Evolutionary conservation across 2,113 vertebrate genomes (phyloP).

Genomic region (Circaetus cinerascens): DNA sequence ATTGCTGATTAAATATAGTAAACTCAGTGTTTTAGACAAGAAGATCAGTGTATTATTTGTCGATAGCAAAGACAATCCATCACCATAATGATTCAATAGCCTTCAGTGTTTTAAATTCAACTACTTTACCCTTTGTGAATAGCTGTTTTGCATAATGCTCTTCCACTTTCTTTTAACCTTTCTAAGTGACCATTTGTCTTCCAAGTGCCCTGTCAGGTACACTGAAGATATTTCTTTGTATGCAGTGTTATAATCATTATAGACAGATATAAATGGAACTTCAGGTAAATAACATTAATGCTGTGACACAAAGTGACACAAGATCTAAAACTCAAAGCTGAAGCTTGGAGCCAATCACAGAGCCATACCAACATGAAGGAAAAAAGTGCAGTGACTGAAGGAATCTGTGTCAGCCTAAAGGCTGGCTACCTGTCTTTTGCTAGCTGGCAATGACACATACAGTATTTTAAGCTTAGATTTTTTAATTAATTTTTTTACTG

Average conservation of each 20-base stretch:
- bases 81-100: conserved; percentile 43
- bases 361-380: background rate
- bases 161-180: conserved; percentile 46
- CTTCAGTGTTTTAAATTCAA: conserved; percentile 51
- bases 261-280: background rate
- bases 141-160: conserved; percentile 33
- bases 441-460: background rate
- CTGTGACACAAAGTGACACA: background rate
- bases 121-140: conserved; percentile 8
- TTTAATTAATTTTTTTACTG: background rate
- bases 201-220: conserved; percentile 15
- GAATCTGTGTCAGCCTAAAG: background rate
- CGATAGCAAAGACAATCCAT: conserved; percentile 43
- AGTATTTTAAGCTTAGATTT: background rate
- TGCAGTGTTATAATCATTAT: background rate
- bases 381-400: background rate
- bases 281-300: background rate
- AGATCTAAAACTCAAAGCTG: background rate
- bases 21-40: conserved; percentile 18
- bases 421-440: background rate
- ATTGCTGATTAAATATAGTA: conserved; percentile 15
- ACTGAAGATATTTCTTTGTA: background rate
- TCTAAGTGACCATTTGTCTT: conserved; percentile 57
- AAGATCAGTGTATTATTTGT: conserved; percentile 41
- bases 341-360: background rate